Conservation (phyloP, 2,797 vertebrate species). For the Anomalospiza imberbis region DNA sequence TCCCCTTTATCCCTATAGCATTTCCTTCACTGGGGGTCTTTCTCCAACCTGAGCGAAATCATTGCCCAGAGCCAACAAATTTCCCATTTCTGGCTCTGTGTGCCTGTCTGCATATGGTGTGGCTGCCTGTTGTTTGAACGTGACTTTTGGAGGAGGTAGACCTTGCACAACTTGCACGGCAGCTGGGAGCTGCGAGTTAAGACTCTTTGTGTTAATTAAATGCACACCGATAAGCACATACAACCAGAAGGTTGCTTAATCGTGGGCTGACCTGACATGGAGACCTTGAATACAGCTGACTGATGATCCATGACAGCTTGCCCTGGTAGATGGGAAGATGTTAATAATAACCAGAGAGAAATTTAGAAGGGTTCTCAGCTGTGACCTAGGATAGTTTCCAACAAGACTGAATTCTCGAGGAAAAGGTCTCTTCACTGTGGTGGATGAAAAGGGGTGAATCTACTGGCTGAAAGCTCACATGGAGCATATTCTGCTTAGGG, state of each 20-base stretch:
- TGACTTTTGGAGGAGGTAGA: neutral
- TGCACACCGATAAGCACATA: neutral
- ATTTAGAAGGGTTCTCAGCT: neutral
- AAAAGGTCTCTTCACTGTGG: neutral
- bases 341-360: neutral
- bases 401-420: neutral
- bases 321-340: neutral
- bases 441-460: neutral
- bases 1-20: neutral
- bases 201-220: neutral
- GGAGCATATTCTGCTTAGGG: neutral
- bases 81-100: neutral
- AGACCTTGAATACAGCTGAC: neutral
- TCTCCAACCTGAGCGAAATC: neutral
- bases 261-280: neutral
- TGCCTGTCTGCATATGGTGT: rapidly evolving
- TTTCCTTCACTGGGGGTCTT: neutral
- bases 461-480: neutral
- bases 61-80: rapidly evolving
- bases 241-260: neutral
- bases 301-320: neutral
- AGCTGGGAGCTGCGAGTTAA: neutral
- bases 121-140: neutral
- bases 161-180: neutral
- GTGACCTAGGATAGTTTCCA: neutral